Evolutionary conservation across 2,797 vertebrate genomes (phyloP), one percentile per base, ranked within the genome.

Genomic region (Dendrocincla fuliginosa): DNA sequence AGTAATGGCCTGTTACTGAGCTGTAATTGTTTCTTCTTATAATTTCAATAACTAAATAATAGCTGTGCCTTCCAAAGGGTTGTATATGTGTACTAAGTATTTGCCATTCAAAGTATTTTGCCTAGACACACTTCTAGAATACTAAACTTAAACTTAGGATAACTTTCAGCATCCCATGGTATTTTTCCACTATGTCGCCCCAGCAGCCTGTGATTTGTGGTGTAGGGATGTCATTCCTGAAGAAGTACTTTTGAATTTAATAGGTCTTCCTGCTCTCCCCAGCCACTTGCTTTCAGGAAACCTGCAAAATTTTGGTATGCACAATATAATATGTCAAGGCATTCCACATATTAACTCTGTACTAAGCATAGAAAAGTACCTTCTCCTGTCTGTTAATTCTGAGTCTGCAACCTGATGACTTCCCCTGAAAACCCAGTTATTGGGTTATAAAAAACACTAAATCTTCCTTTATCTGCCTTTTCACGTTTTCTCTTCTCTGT

Each of bases 171-270:
- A 53, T 87, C 41, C 41, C 39, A 0, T 41, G 8, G 18, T 41
- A 11, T 41, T 87, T 93, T 82, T 37, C 33, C 16, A 28, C 7
- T 46, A 32, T 0, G 0, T 16, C n/a, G 3, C 74, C 14, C 49
- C 46, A 89, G 35, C 20, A 85, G 44, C 10, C 24, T 80, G 23
- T 91, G 37, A 70, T 83, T 52, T 70, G 41, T 79, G 13, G 1
- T 70, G 24, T 42, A 47, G 28, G 20, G 18, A 46, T 14, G 41
- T 83, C 18, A 74, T 33, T 5, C 17, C 33, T 80, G 32, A 77
- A 49, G 12, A 16, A 46, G 22, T 55, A 11, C 8, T 87, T 30
- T 44, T 67, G 12, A 59, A 33, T 80, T 22, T 25, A 60, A 24
- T 11, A 76, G 7, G 6, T 82, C 32, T 55, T 80, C 47, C 10